Percentiles rank a stretch among this genome's conserved stretches.
phyloP scores from a whole-genome alignment of 2,113 vertebrate species.

The Triplophysa tibetana region DNA sequence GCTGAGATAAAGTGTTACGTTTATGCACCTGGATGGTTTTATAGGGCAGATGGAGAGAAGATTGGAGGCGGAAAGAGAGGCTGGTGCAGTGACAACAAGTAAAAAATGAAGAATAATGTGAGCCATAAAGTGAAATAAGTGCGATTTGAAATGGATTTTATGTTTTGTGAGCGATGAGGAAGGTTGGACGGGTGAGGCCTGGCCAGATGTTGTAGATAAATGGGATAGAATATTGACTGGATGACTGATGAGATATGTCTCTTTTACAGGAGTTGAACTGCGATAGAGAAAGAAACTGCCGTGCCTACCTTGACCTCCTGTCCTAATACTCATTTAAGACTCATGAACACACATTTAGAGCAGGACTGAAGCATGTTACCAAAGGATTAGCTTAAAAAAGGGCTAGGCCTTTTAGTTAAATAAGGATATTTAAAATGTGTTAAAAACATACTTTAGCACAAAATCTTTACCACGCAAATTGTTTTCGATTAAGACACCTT shows the following conservation, averaged over 20 bases:
- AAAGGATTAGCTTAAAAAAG: too few relatives aligned
- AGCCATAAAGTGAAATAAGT: conserved; percentile 7
- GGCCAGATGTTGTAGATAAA: conserved; percentile 18
- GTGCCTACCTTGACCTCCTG: too few relatives aligned
- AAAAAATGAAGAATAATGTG: conserved; percentile 31
- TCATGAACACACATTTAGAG: too few relatives aligned
- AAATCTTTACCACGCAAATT: too few relatives aligned
- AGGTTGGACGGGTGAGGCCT: conserved; percentile 1
- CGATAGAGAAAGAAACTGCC: conserved; percentile 5
- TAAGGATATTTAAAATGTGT: too few relatives aligned
- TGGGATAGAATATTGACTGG: conserved; percentile 2
- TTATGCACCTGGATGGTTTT: conserved; percentile 3
- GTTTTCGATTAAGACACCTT: too few relatives aligned
- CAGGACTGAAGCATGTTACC: too few relatives aligned
- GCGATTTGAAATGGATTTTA: background rate
- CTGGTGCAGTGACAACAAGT: background rate
- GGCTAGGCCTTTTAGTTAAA: too few relatives aligned
- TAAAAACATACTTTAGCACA: too few relatives aligned
- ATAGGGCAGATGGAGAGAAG: background rate
- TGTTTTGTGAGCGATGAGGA: background rate
- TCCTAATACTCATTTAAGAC: too few relatives aligned
- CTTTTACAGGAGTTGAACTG: background rate
- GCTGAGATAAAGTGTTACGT: background rate
- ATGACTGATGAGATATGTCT: conserved; percentile 33
- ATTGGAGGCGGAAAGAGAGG: background rate